A percentile compares a stretch with the other conserved stretches of the same genome.
phyloP scores from a whole-genome alignment of 2,113 vertebrate genomes.

The Hyla sarda region DNA sequence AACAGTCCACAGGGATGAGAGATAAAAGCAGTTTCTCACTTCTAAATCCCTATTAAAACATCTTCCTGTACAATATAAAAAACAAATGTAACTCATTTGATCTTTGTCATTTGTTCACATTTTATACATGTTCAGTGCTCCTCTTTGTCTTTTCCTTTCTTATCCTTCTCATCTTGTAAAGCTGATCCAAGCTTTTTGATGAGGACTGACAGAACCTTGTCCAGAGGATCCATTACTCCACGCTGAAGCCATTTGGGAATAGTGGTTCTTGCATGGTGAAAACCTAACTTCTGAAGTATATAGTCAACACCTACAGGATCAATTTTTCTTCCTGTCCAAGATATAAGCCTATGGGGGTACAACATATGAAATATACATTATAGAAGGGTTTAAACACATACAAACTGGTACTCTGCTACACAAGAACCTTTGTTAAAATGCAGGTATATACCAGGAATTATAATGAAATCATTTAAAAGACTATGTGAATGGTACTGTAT shows the following conservation, averaged over 20 bases:
- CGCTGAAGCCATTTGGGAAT: constrained; percentile 99
- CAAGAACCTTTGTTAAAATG: too few species aligned
- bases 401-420: too few species aligned
- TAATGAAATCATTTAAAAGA: too few species aligned
- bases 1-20: constrained; percentile 40
- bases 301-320: constrained; percentile 98
- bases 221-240: constrained; percentile 98
- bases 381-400: not conserved
- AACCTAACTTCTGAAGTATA: constrained; percentile 96
- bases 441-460: too few species aligned
- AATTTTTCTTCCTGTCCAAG: constrained; percentile 98
- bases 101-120: constrained; percentile 52
- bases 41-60: constrained; percentile 62
- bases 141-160: constrained; percentile 92
- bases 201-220: constrained; percentile 95
- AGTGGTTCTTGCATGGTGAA: constrained; percentile 98
- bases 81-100: constrained; percentile 64
- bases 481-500: too few species aligned
- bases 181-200: constrained; percentile 96
- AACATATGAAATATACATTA: constrained; percentile 31
- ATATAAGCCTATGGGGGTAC: constrained; percentile 84
- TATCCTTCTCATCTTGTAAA: constrained; percentile 95
- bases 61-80: constrained; percentile 65
- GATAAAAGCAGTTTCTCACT: constrained; percentile 53
- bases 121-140: constrained; percentile 78